phyloP scores from a whole-genome alignment of 2,797 vertebrate species.

The Hydrocynus forskahlii region DNA sequence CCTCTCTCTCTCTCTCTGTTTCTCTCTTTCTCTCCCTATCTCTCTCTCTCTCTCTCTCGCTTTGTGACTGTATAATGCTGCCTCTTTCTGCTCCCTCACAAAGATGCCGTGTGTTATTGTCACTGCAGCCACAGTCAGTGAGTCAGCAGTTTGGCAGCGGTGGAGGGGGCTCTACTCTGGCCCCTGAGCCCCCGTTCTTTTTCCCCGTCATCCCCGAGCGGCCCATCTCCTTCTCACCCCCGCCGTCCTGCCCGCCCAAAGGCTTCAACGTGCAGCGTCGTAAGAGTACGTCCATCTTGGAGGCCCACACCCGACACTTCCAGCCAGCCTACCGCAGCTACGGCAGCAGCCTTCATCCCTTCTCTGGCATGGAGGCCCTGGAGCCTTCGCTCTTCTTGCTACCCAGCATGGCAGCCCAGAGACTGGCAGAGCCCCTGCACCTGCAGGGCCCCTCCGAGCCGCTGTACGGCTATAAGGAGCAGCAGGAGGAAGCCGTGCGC shows the following conservation, averaged over 20 bases:
- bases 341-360: constrained; percentile 87
- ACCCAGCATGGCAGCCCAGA: constrained; percentile 80
- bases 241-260: constrained; percentile 89
- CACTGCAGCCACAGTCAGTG: constrained; percentile 92
- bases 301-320: constrained; percentile 92
- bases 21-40: constrained; percentile 38
- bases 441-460: constrained; percentile 77
- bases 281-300: constrained; percentile 97
- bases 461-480: constrained; percentile 78
- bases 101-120: constrained; percentile 93
- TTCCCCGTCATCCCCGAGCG: constrained; percentile 93
- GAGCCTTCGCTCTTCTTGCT: constrained; percentile 76
- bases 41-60: constrained; percentile 48
- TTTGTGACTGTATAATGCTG: constrained; percentile 70
- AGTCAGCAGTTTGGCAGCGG: constrained; percentile 85
- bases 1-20: constrained; percentile 31
- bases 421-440: constrained; percentile 82
- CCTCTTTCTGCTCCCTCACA: constrained; percentile 78
- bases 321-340: constrained; percentile 88
- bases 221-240: constrained; percentile 95
- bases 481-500: constrained; percentile 85
- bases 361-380: constrained; percentile 79
- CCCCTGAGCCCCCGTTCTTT: constrained; percentile 87
- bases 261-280: constrained; percentile 90
- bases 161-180: constrained; percentile 85